Base-by-base conservation (phyloP, 2,888 invertebrate species). In the Junonia oenone region DNA sequence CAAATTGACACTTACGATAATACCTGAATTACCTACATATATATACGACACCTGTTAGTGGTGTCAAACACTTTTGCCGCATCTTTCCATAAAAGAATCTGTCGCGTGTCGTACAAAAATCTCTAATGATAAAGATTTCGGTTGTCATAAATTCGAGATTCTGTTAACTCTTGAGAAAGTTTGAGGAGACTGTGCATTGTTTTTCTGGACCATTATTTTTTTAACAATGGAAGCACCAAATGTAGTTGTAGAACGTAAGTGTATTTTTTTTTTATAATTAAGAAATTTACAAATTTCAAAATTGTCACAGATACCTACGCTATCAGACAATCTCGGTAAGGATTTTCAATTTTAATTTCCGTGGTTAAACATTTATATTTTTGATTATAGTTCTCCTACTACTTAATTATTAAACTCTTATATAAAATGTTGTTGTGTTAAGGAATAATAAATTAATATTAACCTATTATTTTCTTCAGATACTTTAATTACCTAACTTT, bases 1-100 rank as follows among this genome's bases (percentile, higher is more conserved):
- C 50, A 52, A 60, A 58, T 51, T 58, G 27, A 52, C 52, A 49
- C 5, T 22, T 22, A 2, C 35, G 55, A 59, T 57, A 57, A 45
- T 38, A 50, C 47, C 52, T 29, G 8, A n/a, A 22, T 15, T 15
- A 38, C 17, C 11, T 35, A 51, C 56, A 56, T 50, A 58, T 59
- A 56, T 50, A 58, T 40, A 50, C 37, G 13, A 38, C 49, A 31
- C 35, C 31, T 45, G 33, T 6, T 22, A 14, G 22, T 15, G 35
- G 19, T 19, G 14, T 33, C 6, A 14, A 37, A 58, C 50, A 51
- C 38, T 37, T 35, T 19, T 8, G 37, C 27, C 13, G 27, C 17
- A 19, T 29, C 31, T 47, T 3, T 8, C 13, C 38, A 13, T 2
- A 1, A 15, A 11, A 6, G 8, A 13, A 6, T 38, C 17, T 29